Evolutionary conservation across 2,797 vertebrate genomes (phyloP).

Genomic region (Scolopax bukidnonensis): DNA sequence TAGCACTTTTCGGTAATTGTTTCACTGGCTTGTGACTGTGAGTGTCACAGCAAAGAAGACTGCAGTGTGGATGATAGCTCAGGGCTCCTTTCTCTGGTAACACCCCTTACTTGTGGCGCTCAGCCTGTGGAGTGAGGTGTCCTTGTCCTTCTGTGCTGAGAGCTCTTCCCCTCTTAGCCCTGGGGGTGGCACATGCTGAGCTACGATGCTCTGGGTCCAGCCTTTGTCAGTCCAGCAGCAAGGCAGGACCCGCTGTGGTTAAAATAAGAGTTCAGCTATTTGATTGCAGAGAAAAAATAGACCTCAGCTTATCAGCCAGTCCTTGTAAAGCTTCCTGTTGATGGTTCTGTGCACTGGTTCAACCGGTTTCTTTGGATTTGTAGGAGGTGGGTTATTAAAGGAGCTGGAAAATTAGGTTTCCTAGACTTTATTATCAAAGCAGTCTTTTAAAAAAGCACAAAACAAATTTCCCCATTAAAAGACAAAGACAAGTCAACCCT

Average conservation of each 20-base stretch:
- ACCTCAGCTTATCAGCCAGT: background rate
- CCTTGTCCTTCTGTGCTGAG: background rate
- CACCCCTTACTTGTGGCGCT: background rate
- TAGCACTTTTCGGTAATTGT: background rate
- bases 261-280: background rate
- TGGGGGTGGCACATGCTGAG: rapidly evolving
- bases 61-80: background rate
- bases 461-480: background rate
- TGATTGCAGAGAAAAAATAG: background rate
- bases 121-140: background rate
- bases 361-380: background rate
- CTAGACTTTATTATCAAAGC: background rate
- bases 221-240: background rate
- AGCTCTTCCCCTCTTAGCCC: background rate
- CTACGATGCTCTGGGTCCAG: rapidly evolving
- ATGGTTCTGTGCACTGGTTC: background rate
- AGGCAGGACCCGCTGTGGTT: background rate
- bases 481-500: background rate
- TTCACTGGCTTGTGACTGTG: background rate
- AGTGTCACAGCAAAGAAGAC: background rate
- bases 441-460: background rate
- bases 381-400: background rate
- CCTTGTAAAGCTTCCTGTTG: background rate
- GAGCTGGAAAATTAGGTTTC: background rate
- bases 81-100: background rate